Evolutionary conservation across 2,888 invertebrate genomes (phyloP), one percentile per base, ranked within the genome.

Genomic region (Cheilosia vulpina): DNA sequence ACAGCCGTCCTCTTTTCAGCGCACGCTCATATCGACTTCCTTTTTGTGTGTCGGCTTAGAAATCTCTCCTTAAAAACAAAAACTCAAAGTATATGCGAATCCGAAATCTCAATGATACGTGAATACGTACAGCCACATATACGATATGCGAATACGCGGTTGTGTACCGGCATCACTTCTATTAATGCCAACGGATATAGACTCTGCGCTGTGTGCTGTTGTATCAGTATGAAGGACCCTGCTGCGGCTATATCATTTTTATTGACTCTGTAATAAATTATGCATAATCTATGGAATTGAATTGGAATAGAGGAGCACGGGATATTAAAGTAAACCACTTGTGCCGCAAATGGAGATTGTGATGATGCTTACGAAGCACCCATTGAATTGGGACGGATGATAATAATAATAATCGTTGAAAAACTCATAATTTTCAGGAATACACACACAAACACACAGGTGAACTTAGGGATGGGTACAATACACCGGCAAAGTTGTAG

Each of bases 241-340:
- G 24, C 47, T 24, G 45, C 13, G 41, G 45, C 63, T 27, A 57
- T 65, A 79, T 71, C 63, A 63, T 65, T 79, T 38, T 79, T 72
- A 79, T 79, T 79, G 65, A 57, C 72, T 58, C 17, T 63, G 21
- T 57, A 65, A 71, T 79, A 71, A 69, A 79, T 79, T 79, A 79
- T 79, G 78, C 72, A 79, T 79, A 79, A 79, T 79, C 69, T 58
- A 79, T 72, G 43, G 58, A 79, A 79, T 72, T 72, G 65, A 79
- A 79, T 79, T 79, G 78, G 55, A 79, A 72, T 65, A 72, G 71
- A 57, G 65, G 58, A 57, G 71, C 43, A 21, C 19, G 11, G 43
- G 47, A 72, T 72, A 79, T 50, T 71, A 57, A 71, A 58, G 50
- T 52, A 53, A 79, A 65, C 63, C 71, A 78, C 78, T 78, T 50